A percentile compares a stretch with the other conserved stretches of the same genome.
phyloP scores from a whole-genome alignment of 2,888 invertebrate species.

The Dendrolimus pini region DNA sequence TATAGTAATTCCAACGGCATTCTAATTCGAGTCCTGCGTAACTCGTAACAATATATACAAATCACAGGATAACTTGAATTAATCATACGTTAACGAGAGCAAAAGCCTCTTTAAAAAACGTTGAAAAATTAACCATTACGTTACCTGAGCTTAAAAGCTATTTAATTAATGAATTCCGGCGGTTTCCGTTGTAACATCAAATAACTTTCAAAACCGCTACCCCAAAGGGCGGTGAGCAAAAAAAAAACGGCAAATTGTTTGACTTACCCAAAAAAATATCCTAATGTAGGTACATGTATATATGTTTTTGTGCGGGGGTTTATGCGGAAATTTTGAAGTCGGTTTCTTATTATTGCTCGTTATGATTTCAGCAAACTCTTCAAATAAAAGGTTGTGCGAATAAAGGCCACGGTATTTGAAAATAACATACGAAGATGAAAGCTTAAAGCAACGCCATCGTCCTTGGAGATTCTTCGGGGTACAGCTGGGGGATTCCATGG shows the following conservation, averaged over 20 bases:
- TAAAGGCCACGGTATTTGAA: no score
- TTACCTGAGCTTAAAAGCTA: conserved; percentile 8
- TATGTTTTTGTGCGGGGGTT: not conserved
- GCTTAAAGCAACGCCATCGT: no score
- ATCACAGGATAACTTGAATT: not conserved
- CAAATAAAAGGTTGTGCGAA: no score
- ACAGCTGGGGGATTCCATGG: no score
- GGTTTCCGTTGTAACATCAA: conserved; percentile 14
- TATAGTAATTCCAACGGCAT: no score
- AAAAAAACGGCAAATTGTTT: conserved; percentile 10
- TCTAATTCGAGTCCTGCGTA: no score
- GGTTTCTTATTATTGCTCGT: not conserved
- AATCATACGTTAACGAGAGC: not conserved
- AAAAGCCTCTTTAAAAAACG: not conserved
- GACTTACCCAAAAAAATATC: not conserved
- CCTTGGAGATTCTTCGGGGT: no score
- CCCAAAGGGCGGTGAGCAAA: conserved; percentile 4
- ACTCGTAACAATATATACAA: no score
- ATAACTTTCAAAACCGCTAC: conserved; percentile 14
- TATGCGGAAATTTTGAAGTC: not conserved
- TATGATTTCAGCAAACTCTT: no score
- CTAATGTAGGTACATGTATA: not conserved
- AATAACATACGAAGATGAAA: no score
- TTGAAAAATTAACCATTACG: not conserved
- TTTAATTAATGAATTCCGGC: conserved; percentile 20